Evolutionary conservation across 2,113 vertebrate genomes (phyloP).

Genomic region (Nesogale talazaci): DNA sequence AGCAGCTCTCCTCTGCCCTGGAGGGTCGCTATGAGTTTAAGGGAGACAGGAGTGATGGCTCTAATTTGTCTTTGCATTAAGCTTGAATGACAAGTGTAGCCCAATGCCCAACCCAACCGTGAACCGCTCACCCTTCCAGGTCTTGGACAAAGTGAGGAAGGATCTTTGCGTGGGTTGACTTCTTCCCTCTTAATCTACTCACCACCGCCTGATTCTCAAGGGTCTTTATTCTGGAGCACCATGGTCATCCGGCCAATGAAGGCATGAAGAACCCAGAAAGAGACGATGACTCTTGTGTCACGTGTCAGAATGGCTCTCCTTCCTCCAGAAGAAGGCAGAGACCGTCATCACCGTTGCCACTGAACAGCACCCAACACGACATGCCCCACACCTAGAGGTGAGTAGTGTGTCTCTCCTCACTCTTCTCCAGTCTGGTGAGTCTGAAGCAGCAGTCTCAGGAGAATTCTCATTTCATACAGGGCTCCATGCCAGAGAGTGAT

Average conservation of each 20-base stretch:
- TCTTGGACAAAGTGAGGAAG: not conserved
- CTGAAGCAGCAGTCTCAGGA: too few species aligned
- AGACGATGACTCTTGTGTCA: not conserved
- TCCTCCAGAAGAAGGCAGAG: not conserved
- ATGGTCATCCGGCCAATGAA: not conserved
- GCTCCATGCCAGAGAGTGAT: too few species aligned
- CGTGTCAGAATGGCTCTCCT: not conserved
- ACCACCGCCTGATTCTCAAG: not conserved
- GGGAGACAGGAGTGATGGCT: too few species aligned
- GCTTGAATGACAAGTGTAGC: not conserved
- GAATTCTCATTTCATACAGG: too few species aligned
- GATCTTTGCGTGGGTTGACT: not conserved
- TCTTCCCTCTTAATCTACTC: too few species aligned
- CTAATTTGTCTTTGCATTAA: too few species aligned
- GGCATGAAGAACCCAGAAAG: not conserved
- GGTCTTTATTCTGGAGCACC: not conserved
- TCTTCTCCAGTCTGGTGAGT: not conserved
- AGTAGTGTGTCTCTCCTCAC: accelerated
- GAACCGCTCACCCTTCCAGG: not conserved
- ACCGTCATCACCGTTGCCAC: accelerated
- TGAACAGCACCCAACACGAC: accelerated
- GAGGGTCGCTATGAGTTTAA: too few species aligned
- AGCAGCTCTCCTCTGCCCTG: too few species aligned
- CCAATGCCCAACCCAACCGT: not conserved
- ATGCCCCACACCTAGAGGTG: not conserved